Conservation (phyloP, 2,797 vertebrate genomes). For the Natrix natrix region DNA sequence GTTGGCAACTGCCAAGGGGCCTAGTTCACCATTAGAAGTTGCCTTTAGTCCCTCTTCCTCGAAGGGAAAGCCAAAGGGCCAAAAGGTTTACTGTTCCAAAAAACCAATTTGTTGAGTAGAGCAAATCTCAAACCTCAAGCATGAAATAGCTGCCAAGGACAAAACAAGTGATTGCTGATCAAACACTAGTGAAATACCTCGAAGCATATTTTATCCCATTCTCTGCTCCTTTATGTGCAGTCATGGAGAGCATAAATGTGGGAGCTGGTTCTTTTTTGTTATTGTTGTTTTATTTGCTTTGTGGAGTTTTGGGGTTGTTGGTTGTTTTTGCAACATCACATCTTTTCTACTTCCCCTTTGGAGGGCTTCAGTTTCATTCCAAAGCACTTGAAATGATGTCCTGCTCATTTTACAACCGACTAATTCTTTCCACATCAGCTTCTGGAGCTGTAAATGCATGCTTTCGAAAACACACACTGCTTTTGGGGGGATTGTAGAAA, state of each 20-base stretch:
- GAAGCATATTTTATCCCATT: background rate
- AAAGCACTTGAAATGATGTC: background rate
- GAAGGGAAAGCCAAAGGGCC: background rate
- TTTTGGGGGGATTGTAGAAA: background rate
- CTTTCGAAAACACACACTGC: background rate
- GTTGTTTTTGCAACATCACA: background rate
- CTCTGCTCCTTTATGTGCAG: background rate
- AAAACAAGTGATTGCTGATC: constrained; percentile 4
- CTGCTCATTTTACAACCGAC: background rate
- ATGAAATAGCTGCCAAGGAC: constrained; percentile 21
- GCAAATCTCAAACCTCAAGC: background rate
- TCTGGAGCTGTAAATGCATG: background rate
- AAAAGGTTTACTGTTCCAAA: background rate
- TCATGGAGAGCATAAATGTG: background rate
- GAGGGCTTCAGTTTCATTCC: background rate
- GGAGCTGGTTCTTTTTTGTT: background rate
- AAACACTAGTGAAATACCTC: background rate
- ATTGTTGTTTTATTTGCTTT: background rate
- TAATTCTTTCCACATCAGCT: background rate
- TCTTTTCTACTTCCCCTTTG: background rate
- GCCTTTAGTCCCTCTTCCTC: background rate
- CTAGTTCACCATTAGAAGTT: background rate
- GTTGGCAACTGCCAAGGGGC: background rate
- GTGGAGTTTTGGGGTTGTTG: background rate
- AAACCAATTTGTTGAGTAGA: background rate